Percentiles rank a stretch among this genome's conserved stretches.
These are phyloP conservation scores for Drosophila pegasa DNA, from an alignment of 2,888 invertebrate species.

Conservation along the genomic window DNA sequence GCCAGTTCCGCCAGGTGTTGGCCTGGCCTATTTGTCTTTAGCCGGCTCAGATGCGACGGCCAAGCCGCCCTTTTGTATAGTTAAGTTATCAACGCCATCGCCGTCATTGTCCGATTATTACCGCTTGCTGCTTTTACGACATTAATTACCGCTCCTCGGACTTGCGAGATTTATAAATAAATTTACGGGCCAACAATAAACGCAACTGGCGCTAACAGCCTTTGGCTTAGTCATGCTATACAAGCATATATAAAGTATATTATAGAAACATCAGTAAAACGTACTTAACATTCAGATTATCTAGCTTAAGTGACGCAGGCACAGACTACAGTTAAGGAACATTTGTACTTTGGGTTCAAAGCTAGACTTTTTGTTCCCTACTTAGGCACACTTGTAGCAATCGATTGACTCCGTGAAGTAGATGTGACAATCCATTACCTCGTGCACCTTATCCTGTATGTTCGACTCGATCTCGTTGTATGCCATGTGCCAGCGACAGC, in stretches of 20 bases:
- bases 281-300: slow-evolving; percentile 15
- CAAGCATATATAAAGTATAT: neutral
- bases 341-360: slow-evolving; percentile 16
- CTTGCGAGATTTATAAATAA: slow-evolving; percentile 44
- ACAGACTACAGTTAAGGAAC: slow-evolving; percentile 3
- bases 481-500: slow-evolving; percentile 88
- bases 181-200: slow-evolving; percentile 30
- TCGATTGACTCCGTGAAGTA: slow-evolving; percentile 51
- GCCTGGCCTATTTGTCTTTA: slow-evolving; percentile 77
- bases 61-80: slow-evolving; percentile 62
- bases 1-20: slow-evolving; percentile 84
- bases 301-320: neutral
- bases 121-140: slow-evolving; percentile 51
- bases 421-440: slow-evolving; percentile 80
- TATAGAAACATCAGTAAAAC: slow-evolving; percentile 2
- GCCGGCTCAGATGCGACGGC: slow-evolving; percentile 29
- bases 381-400: slow-evolving; percentile 42
- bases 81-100: slow-evolving; percentile 75
- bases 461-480: slow-evolving; percentile 87
- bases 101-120: slow-evolving; percentile 61
- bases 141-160: slow-evolving; percentile 75
- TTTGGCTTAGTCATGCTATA: slow-evolving; percentile 6
- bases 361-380: neutral
- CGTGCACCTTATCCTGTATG: slow-evolving; percentile 89
- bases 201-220: slow-evolving; percentile 35